Percentiles rank a stretch among this genome's conserved stretches.
Evolutionary conservation across 2,888 invertebrate genomes (phyloP).

Genomic region (Epistrophe eligans): DNA sequence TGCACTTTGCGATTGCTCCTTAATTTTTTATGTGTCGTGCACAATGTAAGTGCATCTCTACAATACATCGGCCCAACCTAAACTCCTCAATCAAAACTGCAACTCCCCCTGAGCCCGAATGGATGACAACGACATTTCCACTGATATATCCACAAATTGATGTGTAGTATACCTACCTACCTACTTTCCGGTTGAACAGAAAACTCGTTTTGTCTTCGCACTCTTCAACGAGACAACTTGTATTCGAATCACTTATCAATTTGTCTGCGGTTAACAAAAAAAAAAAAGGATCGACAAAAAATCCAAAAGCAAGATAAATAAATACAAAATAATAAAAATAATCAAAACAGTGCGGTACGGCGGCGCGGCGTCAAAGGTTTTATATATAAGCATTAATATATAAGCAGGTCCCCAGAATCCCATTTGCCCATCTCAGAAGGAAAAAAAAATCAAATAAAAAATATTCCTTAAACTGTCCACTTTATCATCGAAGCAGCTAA

Average conservation of each 20-base stretch:
- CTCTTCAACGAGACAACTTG: slow-evolving; percentile 32
- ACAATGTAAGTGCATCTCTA: slow-evolving; percentile 67
- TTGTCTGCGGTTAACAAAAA: slow-evolving; percentile 61
- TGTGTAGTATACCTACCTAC: slow-evolving; percentile 33
- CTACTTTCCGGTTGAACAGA: slow-evolving; percentile 56
- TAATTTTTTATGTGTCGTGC: slow-evolving; percentile 70
- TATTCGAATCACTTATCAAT: slow-evolving; percentile 71
- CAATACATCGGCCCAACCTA: slow-evolving; percentile 30
- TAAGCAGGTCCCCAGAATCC: slow-evolving; percentile 60
- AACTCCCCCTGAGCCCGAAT: slow-evolving; percentile 22
- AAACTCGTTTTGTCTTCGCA: slow-evolving; percentile 59
- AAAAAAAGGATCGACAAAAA: slow-evolving; percentile 27
- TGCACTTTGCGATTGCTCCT: slow-evolving; percentile 75
- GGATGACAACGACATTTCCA: slow-evolving; percentile 53
- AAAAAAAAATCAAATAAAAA: slow-evolving; percentile 28
- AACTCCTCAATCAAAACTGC: slow-evolving; percentile 64
- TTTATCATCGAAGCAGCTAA: slow-evolving; percentile 72
- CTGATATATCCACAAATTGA: slow-evolving; percentile 61
- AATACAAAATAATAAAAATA: slow-evolving; percentile 60
- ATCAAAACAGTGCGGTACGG: slow-evolving; percentile 69
- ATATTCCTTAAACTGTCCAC: slow-evolving; percentile 71
- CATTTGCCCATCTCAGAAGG: slow-evolving; percentile 41
- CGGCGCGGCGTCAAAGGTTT: slow-evolving; percentile 71
- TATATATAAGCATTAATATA: slow-evolving; percentile 31
- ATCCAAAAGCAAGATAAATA: slow-evolving; percentile 44